Evolutionary conservation across 2,888 invertebrate species (phyloP), one percentile per base, ranked within the genome.

Genomic region (Caenorhabditis sinica): DNA sequence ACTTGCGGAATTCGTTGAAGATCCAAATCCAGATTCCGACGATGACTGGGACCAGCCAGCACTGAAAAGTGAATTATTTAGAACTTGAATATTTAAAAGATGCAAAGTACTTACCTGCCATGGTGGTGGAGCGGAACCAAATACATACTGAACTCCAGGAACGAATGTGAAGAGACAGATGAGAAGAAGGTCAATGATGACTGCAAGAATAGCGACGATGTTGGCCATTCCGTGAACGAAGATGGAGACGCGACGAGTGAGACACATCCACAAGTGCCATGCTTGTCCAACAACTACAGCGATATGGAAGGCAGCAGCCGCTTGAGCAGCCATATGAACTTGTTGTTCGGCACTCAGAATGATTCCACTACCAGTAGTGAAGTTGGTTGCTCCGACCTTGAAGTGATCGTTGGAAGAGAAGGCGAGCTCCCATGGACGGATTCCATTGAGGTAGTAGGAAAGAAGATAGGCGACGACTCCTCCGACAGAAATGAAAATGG

Each of bases 401-500:
- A 86, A 88, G 58, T 87, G 82, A 0, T 82, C 73, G n/a, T 63
- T 45, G 6, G 86, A 58, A 36, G 87, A 77, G 75, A 86, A 87
- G 13, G 76, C 82, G n/a, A 87, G 69, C 28, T 87, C 87, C 20
- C 53, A 63, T 3, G 84, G 84, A 30, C 36, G 43, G 72, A 87
- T 83, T n/a, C 87, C 87, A 51, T 87, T 84, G 56, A 86, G 75
- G 71, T 83, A 86, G 63, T 85, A 87, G 17, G 81, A 76, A 68
- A 83, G 82, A 30, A 86, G 84, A 65, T 88, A 88, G 36, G 85
- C 80, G 23, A 86, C 73, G 28, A 87, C 81, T 36, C 85, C 84
- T 56, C 88, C 88, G 58, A 86, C 82, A 17, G 90, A 90, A 63
- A 91, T 90, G 71, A 91, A 86, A 60, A 89, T 87, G 11, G 91